Evolutionary conservation across 2,797 vertebrate genomes (phyloP).

Genomic region (Calcarius lapponicus): DNA sequence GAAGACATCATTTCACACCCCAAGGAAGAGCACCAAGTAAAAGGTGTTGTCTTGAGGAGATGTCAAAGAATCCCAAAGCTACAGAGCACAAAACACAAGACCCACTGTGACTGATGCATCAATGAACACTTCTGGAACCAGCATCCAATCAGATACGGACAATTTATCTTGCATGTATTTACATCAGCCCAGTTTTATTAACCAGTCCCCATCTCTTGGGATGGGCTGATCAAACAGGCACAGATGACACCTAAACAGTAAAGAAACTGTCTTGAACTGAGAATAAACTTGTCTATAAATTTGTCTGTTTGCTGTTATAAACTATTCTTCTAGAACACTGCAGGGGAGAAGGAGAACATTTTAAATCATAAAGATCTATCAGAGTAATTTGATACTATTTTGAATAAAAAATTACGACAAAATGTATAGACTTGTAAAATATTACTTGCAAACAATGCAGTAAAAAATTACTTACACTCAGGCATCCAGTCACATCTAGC

Average conservation of each 20-base stretch:
- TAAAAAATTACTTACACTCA: background rate
- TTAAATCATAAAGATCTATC: background rate
- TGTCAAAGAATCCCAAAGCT: background rate
- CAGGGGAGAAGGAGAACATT: background rate
- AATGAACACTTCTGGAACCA: background rate
- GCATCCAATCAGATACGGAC: rapidly evolving
- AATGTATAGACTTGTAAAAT: background rate
- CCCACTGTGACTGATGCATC: background rate
- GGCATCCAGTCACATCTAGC: background rate
- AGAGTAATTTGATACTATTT: background rate
- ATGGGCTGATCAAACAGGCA: background rate
- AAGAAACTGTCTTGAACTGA: background rate
- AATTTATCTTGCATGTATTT: background rate
- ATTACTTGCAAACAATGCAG: background rate
- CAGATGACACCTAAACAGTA: background rate
- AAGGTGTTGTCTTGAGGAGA: background rate
- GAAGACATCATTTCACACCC: background rate
- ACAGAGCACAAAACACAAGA: background rate
- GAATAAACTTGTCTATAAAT: background rate
- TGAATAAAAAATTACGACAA: background rate
- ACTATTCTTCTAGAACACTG: background rate
- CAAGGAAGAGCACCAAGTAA: background rate
- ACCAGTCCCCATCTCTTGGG: background rate
- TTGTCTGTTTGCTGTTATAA: background rate
- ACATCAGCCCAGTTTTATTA: background rate